Evolutionary conservation across 2,888 invertebrate genomes (phyloP), one percentile per base, ranked within the genome.

Genomic region (Microctonus brassicae): DNA sequence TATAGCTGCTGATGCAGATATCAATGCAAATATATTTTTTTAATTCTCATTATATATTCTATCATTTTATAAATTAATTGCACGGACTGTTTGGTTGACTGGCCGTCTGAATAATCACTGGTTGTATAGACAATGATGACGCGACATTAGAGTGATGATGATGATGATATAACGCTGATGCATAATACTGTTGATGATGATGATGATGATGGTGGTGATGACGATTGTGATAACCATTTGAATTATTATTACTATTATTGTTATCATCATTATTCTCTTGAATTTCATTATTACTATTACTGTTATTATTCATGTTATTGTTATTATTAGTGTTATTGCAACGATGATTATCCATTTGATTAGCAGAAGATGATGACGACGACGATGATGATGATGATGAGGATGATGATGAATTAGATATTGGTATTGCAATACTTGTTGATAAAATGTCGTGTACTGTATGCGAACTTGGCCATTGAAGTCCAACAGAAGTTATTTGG

Each of bases 401-500:
- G 0, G 47, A n/a, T 20, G 47, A 47, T n/a, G 47, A 47, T n/a
- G 47, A 47, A 47, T 47, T 47, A 5, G 61, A 72, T 60, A 47
- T 76, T 33, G 82, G 76, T 24, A 82, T 76, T 13, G 81, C 79
- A 61, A 78, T 75, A 55, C 77, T 79, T 10, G 82, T 80, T 13
- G 84, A 85, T 62, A 87, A 80, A 68, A 87, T 87, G 77, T 87
- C 86, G 75, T 87, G 86, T 29, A 87, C 87, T 33, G 85, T 84
- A 73, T 87, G 87, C 7, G 87, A 81, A 73, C 86, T 86, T 5
- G 87, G 87, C 87, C 87, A 87, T 57, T 87, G 84, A 39, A 84
- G 73, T 13, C 70, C 70, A 20, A 73, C 69, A 85, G 92, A 91
- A 81, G 92, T 92, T 6, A 90, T 88, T 82, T 55, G 73, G 17